A percentile compares a stretch with the other conserved stretches of the same genome.
phyloP scores from a whole-genome alignment of 2,113 vertebrate genomes.

The Neodontobutis hainanensis region DNA sequence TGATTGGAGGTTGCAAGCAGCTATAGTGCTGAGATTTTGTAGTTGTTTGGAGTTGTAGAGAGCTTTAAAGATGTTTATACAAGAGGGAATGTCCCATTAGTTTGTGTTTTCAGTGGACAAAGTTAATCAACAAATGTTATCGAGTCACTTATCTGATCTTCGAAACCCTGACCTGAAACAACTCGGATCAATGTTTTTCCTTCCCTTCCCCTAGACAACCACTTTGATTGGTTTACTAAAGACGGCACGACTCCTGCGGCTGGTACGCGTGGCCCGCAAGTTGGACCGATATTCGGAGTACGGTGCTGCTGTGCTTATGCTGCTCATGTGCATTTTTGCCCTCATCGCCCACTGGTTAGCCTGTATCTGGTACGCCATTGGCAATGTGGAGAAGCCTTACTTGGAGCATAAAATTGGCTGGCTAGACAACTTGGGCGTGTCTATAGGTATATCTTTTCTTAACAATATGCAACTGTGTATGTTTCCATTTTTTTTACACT shows the following conservation, averaged over 20 bases:
- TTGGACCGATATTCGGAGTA: slow-evolving; percentile 98
- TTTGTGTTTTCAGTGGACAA: slow-evolving; percentile 4
- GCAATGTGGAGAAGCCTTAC: slow-evolving; percentile 96
- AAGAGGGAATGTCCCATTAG: slow-evolving; percentile 13
- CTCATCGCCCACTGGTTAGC: slow-evolving; percentile 98
- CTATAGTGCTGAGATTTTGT: background rate
- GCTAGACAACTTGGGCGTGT: slow-evolving; percentile 95
- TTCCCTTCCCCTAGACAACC: slow-evolving; percentile 84
- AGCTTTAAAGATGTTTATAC: slow-evolving; percentile 35
- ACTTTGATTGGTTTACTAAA: slow-evolving; percentile 96
- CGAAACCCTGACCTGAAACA: background rate
- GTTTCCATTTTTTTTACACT: background rate
- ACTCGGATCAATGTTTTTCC: slow-evolving; percentile 7
- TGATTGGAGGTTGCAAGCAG: slow-evolving; percentile 5
- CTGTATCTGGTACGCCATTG: slow-evolving; percentile 99
- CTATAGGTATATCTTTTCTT: slow-evolving; percentile 78
- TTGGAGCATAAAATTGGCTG: slow-evolving; percentile 96
- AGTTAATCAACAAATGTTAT: slow-evolving; percentile 12
- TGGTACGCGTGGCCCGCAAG: slow-evolving; percentile 96
- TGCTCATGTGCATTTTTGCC: slow-evolving; percentile 98
- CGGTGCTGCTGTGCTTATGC: slow-evolving; percentile 96
- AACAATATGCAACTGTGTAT: background rate
- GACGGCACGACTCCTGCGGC: slow-evolving; percentile 92
- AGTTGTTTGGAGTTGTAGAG: slow-evolving; percentile 24
- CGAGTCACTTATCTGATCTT: slow-evolving; percentile 11